These are phyloP conservation scores for Eristalis intricaria DNA, from an alignment of 2,888 invertebrate species.

Conservation along the genomic window DNA sequence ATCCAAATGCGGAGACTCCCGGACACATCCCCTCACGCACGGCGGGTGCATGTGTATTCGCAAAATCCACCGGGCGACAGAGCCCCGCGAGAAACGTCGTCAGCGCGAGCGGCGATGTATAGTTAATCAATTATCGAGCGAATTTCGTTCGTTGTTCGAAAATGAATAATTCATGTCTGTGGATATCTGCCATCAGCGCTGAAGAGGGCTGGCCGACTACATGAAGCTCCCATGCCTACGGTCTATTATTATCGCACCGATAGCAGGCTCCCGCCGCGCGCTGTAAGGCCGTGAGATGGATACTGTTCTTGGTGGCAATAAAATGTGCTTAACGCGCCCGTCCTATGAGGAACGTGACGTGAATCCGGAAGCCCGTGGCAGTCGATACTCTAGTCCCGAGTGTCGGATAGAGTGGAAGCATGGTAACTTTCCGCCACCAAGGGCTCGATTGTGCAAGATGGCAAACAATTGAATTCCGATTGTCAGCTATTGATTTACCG, in stretches of 20 bases:
- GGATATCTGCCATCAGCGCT: background rate
- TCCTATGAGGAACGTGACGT: background rate
- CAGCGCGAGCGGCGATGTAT: background rate
- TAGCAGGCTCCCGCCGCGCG: background rate
- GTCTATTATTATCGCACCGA: background rate
- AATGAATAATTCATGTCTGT: constrained; percentile 64
- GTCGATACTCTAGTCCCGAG: background rate
- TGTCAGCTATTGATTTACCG: constrained; percentile 30
- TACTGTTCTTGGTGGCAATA: background rate
- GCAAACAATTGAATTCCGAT: constrained; percentile 33
- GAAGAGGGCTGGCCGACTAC: background rate
- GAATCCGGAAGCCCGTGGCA: background rate
- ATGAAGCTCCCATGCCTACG: background rate
- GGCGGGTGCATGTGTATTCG: background rate
- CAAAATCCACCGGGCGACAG: background rate
- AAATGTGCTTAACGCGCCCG: background rate
- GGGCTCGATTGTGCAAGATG: constrained; percentile 11
- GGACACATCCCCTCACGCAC: background rate
- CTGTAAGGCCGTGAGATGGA: background rate
- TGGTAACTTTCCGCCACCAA: background rate
- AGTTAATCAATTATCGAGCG: constrained; percentile 61
- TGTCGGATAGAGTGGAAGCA: background rate
- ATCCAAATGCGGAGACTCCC: background rate
- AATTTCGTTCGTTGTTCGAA: constrained; percentile 32
- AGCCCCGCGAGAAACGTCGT: background rate